Evolutionary conservation across 2,113 vertebrate species (phyloP).

Genomic region (Pogona vitticeps): DNA sequence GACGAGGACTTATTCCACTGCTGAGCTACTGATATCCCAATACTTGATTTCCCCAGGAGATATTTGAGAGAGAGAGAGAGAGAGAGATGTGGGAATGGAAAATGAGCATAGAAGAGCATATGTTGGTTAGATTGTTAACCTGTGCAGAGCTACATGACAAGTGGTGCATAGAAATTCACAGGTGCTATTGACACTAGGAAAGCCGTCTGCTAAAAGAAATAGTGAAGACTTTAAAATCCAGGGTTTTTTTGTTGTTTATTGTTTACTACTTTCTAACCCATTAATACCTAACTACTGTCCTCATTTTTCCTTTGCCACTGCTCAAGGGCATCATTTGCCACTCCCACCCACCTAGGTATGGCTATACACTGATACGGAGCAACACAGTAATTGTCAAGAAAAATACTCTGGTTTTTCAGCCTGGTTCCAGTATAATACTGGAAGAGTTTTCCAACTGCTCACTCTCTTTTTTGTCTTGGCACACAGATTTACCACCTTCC

Average conservation of each 20-base stretch:
- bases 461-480: constrained; percentile 65
- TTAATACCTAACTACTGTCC: background rate
- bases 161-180: background rate
- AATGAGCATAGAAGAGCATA: background rate
- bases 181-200: background rate
- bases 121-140: background rate
- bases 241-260: constrained; percentile 6
- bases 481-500: constrained; percentile 47
- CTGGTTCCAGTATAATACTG: constrained; percentile 14
- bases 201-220: background rate
- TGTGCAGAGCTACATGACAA: background rate
- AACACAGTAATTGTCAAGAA: constrained; percentile 33
- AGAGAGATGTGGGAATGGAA: background rate
- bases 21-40: background rate
- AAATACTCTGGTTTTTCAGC: background rate
- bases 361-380: background rate
- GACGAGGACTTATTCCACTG: background rate
- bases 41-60: background rate
- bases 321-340: background rate
- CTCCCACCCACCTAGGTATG: background rate
- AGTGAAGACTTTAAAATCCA: constrained; percentile 17
- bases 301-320: accelerated
- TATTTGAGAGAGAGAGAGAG: background rate
- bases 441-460: constrained; percentile 59
- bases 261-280: background rate